A percentile compares a stretch with the other conserved stretches of the same genome.
phyloP scores from a whole-genome alignment of 2,113 vertebrate species.

The Phalacrocorax brasilianus region DNA sequence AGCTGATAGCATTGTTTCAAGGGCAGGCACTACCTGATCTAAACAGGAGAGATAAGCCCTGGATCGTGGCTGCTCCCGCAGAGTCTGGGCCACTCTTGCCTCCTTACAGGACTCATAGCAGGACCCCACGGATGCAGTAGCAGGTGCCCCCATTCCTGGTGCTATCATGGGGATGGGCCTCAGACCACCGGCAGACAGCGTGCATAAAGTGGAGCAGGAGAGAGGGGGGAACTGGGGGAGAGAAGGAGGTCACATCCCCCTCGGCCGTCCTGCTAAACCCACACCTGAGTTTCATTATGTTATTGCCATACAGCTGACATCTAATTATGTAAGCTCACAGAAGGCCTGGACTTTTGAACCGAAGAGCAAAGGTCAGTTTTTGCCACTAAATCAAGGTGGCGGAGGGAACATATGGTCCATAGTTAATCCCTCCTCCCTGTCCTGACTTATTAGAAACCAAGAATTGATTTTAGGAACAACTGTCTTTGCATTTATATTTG shows the following conservation, averaged over 20 bases:
- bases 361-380: conserved; percentile 45
- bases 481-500: not conserved
- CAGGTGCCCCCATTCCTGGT: not conserved
- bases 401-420: conserved; percentile 5
- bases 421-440: not conserved
- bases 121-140: accelerated
- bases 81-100: not conserved
- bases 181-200: not conserved
- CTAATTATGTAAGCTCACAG: conserved; percentile 34
- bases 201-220: not conserved
- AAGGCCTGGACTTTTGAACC: conserved; percentile 31
- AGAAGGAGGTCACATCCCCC: not conserved
- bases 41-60: not conserved
- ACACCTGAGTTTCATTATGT: conserved; percentile 28
- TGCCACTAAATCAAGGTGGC: conserved; percentile 36
- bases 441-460: not conserved
- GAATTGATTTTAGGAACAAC: not conserved
- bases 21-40: not conserved
- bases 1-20: not conserved
- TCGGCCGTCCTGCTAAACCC: not conserved
- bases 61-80: not conserved
- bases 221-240: not conserved
- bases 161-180: not conserved
- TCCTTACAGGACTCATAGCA: not conserved
- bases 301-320: conserved; percentile 15